A percentile compares a stretch with the other conserved stretches of the same genome.
Evolutionary conservation across 2,797 vertebrate species (phyloP).

Genomic region (Etheostoma nigrum): DNA sequence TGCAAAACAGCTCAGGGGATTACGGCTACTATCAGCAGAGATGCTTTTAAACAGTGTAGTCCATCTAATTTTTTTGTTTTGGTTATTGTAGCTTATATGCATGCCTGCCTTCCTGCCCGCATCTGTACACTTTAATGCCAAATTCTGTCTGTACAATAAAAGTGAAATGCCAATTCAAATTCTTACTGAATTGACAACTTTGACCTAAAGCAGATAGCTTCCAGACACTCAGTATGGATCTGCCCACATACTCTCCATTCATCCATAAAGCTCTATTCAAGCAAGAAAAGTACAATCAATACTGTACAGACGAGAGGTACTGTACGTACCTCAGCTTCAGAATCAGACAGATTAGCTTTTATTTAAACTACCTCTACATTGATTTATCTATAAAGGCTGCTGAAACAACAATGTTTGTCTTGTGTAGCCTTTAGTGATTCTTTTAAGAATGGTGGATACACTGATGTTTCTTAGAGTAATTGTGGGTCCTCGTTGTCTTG

Average conservation of each 20-base stretch:
- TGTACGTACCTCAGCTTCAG: constrained; percentile 20
- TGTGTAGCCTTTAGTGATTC: constrained; percentile 38
- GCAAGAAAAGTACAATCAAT: constrained; percentile 61
- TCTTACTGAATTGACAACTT: constrained; percentile 53
- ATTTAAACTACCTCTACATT: constrained; percentile 52
- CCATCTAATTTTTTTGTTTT: background rate
- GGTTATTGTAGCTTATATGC: background rate
- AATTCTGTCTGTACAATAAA: constrained; percentile 18
- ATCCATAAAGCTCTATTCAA: constrained; percentile 55
- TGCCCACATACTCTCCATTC: constrained; percentile 62
- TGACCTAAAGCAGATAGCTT: constrained; percentile 54
- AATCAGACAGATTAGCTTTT: constrained; percentile 48
- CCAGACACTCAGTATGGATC: constrained; percentile 61
- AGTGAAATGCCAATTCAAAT: constrained; percentile 41
- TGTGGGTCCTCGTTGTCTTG: constrained; percentile 53
- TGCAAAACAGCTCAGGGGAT: constrained; percentile 52
- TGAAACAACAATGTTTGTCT: constrained; percentile 51
- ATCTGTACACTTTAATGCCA: constrained; percentile 13
- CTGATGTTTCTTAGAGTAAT: constrained; percentile 53
- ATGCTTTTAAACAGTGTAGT: constrained; percentile 33
- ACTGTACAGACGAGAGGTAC: constrained; percentile 42
- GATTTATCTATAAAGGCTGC: constrained; percentile 50
- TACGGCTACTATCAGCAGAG: constrained; percentile 41
- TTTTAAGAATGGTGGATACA: constrained; percentile 40
- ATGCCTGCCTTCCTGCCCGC: background rate